phyloP scores from a whole-genome alignment of 2,113 vertebrate species.

The Typhlomys cinereus region DNA sequence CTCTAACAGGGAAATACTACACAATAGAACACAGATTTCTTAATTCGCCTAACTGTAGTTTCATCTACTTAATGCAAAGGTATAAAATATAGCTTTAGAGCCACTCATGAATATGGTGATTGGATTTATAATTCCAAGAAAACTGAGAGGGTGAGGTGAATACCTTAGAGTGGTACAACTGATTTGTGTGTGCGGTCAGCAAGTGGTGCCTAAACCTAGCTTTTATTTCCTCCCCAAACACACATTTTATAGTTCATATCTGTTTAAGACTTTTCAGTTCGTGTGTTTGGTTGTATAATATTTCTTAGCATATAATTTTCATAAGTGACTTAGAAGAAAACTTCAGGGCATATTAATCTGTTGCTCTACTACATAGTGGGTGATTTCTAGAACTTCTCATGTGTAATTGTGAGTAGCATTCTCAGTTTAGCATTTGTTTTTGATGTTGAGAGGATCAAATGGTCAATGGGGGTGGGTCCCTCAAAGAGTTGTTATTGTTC shows the following conservation, averaged over 20 bases:
- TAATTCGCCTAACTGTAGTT: conserved; percentile 48
- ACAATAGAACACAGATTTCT: conserved; percentile 63
- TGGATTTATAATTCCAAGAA: conserved; percentile 54
- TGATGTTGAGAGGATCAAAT: neutral
- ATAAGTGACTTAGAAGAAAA: neutral
- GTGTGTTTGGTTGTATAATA: neutral
- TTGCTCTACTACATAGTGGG: neutral
- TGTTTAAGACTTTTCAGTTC: neutral
- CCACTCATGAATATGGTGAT: conserved; percentile 59
- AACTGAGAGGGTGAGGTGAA: conserved; percentile 12
- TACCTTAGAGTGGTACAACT: neutral
- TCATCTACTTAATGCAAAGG: conserved; percentile 10
- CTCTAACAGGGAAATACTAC: conserved; percentile 42
- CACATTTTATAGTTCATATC: conserved; percentile 4
- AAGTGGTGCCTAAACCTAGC: conserved; percentile 3
- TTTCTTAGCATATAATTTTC: neutral
- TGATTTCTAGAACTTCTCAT: conserved; percentile 3
- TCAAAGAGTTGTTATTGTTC: neutral
- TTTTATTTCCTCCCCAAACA: conserved; percentile 5
- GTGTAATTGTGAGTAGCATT: neutral
- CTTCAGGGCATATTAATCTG: neutral
- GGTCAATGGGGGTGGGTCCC: neutral
- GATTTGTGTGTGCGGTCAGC: neutral
- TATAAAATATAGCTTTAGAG: conserved; percentile 35
- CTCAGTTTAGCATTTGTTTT: neutral